phyloP scores from a whole-genome alignment of 2,113 vertebrate species.

The Nothoprocta pentlandii region DNA sequence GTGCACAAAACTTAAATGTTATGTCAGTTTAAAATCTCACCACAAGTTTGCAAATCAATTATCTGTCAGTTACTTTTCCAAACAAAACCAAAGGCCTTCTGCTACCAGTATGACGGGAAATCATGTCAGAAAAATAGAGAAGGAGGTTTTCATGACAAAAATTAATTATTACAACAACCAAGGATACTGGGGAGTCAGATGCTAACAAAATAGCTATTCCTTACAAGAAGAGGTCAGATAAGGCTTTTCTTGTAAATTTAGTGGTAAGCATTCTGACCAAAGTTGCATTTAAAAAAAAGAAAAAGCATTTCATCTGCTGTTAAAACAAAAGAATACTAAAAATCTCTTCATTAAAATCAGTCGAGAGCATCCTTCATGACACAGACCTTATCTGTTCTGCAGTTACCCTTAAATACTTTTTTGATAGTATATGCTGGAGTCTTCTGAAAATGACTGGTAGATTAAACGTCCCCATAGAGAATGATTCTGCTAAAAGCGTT shows the following conservation, averaged over 20 bases:
- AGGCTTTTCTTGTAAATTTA: neutral
- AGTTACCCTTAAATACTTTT: neutral
- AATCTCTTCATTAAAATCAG: neutral
- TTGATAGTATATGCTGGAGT: neutral
- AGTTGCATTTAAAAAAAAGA: neutral
- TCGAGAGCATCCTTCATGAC: neutral
- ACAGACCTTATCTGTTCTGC: neutral
- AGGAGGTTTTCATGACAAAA: neutral
- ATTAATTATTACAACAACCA: neutral
- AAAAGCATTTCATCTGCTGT: neutral
- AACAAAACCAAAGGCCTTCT: neutral
- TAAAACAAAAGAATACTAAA: neutral
- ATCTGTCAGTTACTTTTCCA: neutral
- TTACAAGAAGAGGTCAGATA: neutral
- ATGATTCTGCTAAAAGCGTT: neutral
- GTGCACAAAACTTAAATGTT: neutral
- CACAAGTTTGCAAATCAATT: neutral
- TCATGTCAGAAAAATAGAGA: neutral
- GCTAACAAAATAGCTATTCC: neutral
- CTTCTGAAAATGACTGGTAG: neutral
- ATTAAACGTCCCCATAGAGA: neutral
- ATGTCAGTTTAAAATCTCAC: neutral
- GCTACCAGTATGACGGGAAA: neutral
- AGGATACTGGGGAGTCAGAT: neutral
- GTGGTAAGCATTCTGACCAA: neutral